These are phyloP conservation scores for Tortricodes alternella DNA, from an alignment of 2,888 invertebrate genomes.

Conservation along the genomic window DNA sequence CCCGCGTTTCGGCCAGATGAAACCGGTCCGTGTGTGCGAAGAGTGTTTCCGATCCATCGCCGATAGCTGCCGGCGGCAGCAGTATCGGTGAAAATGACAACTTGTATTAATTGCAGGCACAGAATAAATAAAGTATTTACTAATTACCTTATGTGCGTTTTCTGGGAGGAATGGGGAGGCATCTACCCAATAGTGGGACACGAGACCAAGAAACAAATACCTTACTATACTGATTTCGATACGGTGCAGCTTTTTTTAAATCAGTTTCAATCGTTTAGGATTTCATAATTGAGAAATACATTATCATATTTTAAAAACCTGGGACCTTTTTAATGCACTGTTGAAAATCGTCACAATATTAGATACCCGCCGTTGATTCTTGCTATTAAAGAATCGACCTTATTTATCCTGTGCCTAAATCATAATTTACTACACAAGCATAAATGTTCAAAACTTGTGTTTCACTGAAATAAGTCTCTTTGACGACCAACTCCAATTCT, in stretches of 20 bases:
- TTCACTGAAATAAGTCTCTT: neutral
- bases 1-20: slow-evolving; percentile 95
- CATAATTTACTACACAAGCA: neutral
- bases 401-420: slow-evolving; percentile 11
- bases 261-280: too few relatives aligned
- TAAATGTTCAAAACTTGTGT: neutral
- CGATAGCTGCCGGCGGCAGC: slow-evolving; percentile 46
- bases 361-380: neutral
- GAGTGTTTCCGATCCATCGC: slow-evolving; percentile 85
- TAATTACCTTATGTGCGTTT: neutral
- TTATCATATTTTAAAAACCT: too few relatives aligned
- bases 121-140: neutral
- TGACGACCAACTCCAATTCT: neutral
- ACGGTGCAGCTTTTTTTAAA: too few relatives aligned
- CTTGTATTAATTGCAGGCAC: neutral
- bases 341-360: neutral
- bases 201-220: too few relatives aligned
- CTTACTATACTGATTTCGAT: too few relatives aligned
- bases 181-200: too few relatives aligned
- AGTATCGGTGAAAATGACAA: slow-evolving; percentile 47
- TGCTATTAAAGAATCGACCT: neutral
- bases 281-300: too few relatives aligned
- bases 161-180: too few relatives aligned
- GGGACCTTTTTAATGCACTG: too few relatives aligned
- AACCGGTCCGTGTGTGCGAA: slow-evolving; percentile 97